A percentile compares a stretch with the other conserved stretches of the same genome.
Evolutionary conservation across 2,888 invertebrate genomes (phyloP).

Genomic region (Pasiphila rectangulata): DNA sequence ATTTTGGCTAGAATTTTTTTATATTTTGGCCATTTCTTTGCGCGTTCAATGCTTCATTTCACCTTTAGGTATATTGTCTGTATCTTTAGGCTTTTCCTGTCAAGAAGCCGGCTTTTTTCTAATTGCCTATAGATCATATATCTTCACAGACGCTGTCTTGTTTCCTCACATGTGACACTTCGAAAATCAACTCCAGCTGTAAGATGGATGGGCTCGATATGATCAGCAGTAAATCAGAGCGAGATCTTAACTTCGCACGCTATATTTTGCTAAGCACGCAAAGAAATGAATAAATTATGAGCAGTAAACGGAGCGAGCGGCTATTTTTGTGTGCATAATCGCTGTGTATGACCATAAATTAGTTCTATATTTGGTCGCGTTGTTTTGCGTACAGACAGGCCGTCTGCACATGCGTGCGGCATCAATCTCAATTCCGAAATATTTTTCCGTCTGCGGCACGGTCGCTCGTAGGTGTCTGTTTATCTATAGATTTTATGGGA

Average conservation of each 20-base stretch:
- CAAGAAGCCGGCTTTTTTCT: neutral
- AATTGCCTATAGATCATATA: neutral
- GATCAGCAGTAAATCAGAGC: slow-evolving; percentile 37
- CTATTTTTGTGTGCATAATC: slow-evolving; percentile 71
- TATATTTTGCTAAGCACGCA: slow-evolving; percentile 41
- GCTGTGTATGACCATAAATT: slow-evolving; percentile 79
- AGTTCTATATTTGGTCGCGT: slow-evolving; percentile 77
- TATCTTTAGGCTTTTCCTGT: neutral
- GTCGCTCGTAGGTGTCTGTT: slow-evolving; percentile 24
- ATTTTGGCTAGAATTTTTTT: slow-evolving; percentile 37
- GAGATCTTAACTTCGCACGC: slow-evolving; percentile 35
- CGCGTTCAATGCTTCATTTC: neutral
- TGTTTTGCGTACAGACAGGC: slow-evolving; percentile 77
- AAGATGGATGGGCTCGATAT: slow-evolving; percentile 32
- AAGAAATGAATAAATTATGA: slow-evolving; percentile 61
- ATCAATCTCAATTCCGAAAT: slow-evolving; percentile 80
- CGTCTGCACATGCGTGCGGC: slow-evolving; percentile 80
- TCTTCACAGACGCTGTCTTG: neutral
- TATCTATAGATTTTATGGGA: slow-evolving; percentile 23
- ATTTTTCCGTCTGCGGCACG: slow-evolving; percentile 72
- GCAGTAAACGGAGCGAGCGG: slow-evolving; percentile 54
- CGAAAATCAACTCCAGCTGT: slow-evolving; percentile 16
- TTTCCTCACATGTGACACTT: slow-evolving; percentile 12
- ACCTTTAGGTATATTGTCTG: neutral
- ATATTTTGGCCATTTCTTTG: slow-evolving; percentile 21